Conservation (phyloP, 2,113 vertebrate species). For the Alces alces region DNA sequence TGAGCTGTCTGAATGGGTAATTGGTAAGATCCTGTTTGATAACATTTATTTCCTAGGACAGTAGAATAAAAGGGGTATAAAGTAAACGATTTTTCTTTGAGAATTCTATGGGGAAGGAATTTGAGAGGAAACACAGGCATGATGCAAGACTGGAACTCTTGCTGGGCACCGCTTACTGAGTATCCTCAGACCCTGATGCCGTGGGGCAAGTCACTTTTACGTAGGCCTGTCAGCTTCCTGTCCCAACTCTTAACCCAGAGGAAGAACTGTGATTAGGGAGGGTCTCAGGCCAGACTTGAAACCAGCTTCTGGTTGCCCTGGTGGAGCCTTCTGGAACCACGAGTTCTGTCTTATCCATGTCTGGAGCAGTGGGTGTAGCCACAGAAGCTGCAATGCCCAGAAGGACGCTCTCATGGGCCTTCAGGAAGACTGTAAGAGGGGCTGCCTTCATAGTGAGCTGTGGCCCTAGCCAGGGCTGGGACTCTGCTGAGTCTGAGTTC, state of each 20-base stretch:
- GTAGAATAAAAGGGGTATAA: not conserved
- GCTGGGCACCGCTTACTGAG: fast-evolving
- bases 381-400: not conserved
- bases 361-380: not conserved
- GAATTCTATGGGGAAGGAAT: not conserved
- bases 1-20: not conserved
- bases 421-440: not conserved
- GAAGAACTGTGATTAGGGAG: not conserved
- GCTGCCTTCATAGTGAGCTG: not conserved
- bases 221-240: not conserved
- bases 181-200: not conserved
- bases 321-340: not conserved
- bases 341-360: not conserved
- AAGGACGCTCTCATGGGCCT: not conserved
- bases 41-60: not conserved
- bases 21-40: not conserved
- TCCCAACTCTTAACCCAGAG: not conserved
- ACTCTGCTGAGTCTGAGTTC: not conserved
- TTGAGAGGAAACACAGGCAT: not conserved
- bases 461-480: not conserved
- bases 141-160: not conserved
- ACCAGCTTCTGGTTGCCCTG: not conserved
- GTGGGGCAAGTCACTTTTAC: not conserved
- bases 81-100: not conserved
- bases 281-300: not conserved